These are phyloP conservation scores for Sminthurinus signatus DNA, from an alignment of 1,140 invertebrate genomes.

Conservation along the genomic window DNA sequence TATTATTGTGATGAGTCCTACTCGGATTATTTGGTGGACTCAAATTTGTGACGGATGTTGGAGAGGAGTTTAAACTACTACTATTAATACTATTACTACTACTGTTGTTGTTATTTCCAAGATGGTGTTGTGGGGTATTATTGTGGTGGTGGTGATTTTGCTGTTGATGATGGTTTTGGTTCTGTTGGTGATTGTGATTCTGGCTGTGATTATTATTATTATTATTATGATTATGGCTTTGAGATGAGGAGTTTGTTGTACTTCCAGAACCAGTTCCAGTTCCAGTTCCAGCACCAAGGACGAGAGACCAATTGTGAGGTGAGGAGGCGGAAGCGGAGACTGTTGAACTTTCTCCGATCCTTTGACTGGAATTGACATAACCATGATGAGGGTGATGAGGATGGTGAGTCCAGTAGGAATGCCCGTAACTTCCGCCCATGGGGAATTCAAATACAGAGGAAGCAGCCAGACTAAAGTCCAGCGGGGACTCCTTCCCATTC, in stretches of 20 bases:
- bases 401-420: slow-evolving; percentile 23
- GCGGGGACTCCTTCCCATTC: slow-evolving; percentile 32
- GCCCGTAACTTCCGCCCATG: slow-evolving; percentile 13
- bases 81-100: neutral
- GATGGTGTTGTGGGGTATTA: neutral
- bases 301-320: slow-evolving; percentile 23
- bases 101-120: too few relatives aligned
- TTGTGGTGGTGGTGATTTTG: neutral
- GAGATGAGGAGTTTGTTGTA: neutral
- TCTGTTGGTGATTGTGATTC: slow-evolving; percentile 14
- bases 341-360: neutral
- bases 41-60: neutral
- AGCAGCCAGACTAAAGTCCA: slow-evolving; percentile 33
- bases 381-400: slow-evolving; percentile 13
- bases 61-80: too few relatives aligned
- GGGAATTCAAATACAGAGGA: slow-evolving; percentile 34
- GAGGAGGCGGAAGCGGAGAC: slow-evolving; percentile 18
- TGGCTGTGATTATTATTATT: neutral
- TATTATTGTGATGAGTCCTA: neutral
- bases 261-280: too few relatives aligned
- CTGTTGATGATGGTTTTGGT: slow-evolving; percentile 8
- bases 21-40: too few relatives aligned
- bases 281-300: slow-evolving; percentile 8
- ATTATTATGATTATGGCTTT: too few relatives aligned
- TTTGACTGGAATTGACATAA: neutral